Evolutionary conservation across 2,797 vertebrate genomes (phyloP), one percentile per base, ranked within the genome.

Genomic region (Clamator glandarius): DNA sequence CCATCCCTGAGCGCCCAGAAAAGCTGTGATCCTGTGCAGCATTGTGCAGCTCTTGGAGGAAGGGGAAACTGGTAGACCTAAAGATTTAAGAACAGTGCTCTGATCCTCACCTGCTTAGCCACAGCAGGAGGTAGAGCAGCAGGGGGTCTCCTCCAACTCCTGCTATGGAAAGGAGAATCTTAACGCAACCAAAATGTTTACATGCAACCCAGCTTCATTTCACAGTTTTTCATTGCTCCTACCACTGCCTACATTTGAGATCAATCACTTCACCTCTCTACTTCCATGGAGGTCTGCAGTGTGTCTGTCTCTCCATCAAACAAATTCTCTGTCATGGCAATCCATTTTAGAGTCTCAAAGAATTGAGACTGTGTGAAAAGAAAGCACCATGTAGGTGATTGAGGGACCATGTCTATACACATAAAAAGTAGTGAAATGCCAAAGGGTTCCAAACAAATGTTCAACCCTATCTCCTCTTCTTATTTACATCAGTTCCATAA

Each of bases 321-420:
- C 25, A 83, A 52, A 29, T 8, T 68, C 39, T 80, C 13, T 9
- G 3, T 25, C 46, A 58, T 42, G 13, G 15, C 9, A 4, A 4
- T 61, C 31, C 8, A 0, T 6, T 64, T 31, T 6, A 72, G 39
- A 33, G 1, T 39, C 0, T 0, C 15, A 23, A 23, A 51, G 29
- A 62, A 80, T 6, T 16, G 70, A 84, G n/a, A n/a, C 0, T 67
- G 19, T n/a, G 51, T 0, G 1, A 77, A 68, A 67, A 82, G 57
- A n/a, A 66, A 59, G 13, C 29, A 28, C 8, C 8, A 9, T 33
- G 57, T 31, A 18, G n/a, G 23, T 35, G 42, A 39, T 7, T 11
- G 15, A 50, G 31, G 16, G 50, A 15, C 11, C 20, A 11, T 2
- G 10, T 72, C 35, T 61, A 33, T 21, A 62, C 8, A 24, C 4